Evolutionary conservation across 1,140 invertebrate species (phyloP), one percentile per base, ranked within the genome.

Genomic region (Achatina immaculata): DNA sequence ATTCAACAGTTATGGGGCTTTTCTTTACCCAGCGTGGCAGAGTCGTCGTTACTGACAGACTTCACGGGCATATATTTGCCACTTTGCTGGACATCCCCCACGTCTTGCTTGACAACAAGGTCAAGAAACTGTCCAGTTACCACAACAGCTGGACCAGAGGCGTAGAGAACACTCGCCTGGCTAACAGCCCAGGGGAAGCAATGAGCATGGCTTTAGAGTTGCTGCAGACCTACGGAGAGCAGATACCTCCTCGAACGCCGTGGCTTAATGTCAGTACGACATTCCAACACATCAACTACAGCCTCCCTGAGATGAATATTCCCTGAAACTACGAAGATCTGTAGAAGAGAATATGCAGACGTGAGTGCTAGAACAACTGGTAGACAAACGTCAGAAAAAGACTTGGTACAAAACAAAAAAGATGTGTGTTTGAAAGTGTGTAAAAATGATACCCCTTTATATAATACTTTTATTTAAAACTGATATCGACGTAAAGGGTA

Each of bases 41-140:
- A 4, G 82, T 83, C 43, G 83, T 85, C 31, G 62, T 85, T 36
- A 83, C 84, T 34, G 84, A 85, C 51, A 76, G 84, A 9, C 83
- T 85, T 0, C 84, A 85, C 43, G 84, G 81, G 19, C 84, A 85
- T 45, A 82, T 85, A 43, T 51, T 85, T 19, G 72, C 69, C 62
- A 66, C 58, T 14, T 74, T 85, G 43, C 48, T 85, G 68, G 81
- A 78, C 66, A 84, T 83, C 16, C 84, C 82, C 2, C 80, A 85
- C 55, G 84, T 85, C 0, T 45, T 84, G 11, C 42, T 85, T 21
- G 81, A 84, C 81, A 84, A 81, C 78, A 19, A 19, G 1, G 66
- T 42, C 31, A 58, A 62, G 21, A 85, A 85, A 51, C 66, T 83
- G 36, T 82, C 78, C 24, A 36, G 43, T 71, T 85, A 69, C 65